A percentile compares a stretch with the other conserved stretches of the same genome.
phyloP scores from a whole-genome alignment of 1,140 invertebrate species.

The Drosophila micromelanica region DNA sequence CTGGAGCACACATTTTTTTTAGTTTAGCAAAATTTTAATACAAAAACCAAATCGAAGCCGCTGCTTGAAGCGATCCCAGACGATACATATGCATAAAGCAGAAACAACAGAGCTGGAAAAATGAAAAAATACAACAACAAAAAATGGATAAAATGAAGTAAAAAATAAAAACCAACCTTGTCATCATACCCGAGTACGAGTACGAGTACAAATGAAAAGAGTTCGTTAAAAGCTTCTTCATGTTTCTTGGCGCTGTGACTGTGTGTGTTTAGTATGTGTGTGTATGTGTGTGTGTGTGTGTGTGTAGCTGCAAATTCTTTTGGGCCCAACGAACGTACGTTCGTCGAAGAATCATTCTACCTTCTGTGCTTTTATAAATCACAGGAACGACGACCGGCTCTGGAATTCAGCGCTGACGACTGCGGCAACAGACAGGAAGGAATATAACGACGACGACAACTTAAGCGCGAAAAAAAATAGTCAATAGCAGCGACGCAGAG shows the following conservation, averaged over 20 bases:
- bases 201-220: conserved; percentile 80
- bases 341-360: conserved; percentile 77
- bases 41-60: conserved; percentile 65
- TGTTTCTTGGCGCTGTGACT: conserved; percentile 59
- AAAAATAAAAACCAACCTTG: conserved; percentile 57
- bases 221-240: conserved; percentile 82
- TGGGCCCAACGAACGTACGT: conserved; percentile 52
- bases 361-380: conserved; percentile 78
- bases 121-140: conserved; percentile 16
- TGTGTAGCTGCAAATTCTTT: conserved; percentile 71
- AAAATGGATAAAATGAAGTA: conserved; percentile 17
- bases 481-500: conserved; percentile 54
- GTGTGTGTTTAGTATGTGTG: background rate
- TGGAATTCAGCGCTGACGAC: conserved; percentile 57
- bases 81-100: conserved; percentile 78
- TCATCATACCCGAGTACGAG: conserved; percentile 67
- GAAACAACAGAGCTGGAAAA: conserved; percentile 35
- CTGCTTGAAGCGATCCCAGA: conserved; percentile 62
- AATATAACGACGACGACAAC: conserved; percentile 79
- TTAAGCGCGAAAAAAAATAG: conserved; percentile 79
- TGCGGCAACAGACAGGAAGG: conserved; percentile 77
- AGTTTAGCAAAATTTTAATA: conserved; percentile 78
- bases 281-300: conserved; percentile 5
- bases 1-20: conserved; percentile 60
- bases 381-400: conserved; percentile 70